Evolutionary conservation across 64 coral and sea anemone genomes (phyloP), one percentile per base, ranked within the genome.

Genomic region (Montipora foliosa): DNA sequence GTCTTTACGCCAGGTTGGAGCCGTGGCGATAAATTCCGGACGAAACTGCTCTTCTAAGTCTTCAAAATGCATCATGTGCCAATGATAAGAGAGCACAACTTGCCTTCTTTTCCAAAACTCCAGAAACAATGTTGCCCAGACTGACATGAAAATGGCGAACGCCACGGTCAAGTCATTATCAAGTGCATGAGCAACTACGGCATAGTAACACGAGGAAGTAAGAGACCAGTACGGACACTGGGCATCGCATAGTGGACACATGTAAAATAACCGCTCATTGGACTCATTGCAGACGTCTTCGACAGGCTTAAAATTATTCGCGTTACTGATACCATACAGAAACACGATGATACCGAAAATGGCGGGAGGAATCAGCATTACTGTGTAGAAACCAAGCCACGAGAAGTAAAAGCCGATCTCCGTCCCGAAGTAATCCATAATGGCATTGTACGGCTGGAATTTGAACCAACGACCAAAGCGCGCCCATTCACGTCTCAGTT

Each of bases 41-140:
- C 98, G 98, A 53, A 93, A 90, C 64, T 96, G 95, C 69, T 99
- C 98, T 79, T 99, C 95, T 37, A 75, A 37, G 15, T 96, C 95
- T 79, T 96, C 92, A 78, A 90, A 94, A 68, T 96, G 95, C 91
- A 94, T 96, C 88, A 99, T 96, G 53, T 99, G 92, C 98, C 98
- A 99, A 25, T 92, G 88, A 15, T 96, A 99, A n/a, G 98, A 93
- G 10, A 99, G 92, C 8, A 96, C 89, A 58, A 95, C 98, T 87
- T 99, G 95, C 24, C 88, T 92, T 3, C 98, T 89, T 71, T 99
- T 99, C 98, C 98, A 99, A 76, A 96, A 99, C 46, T 99, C 98
- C 25, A 99, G 78, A 78, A 99, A 99, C 22, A 99, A 49, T 1
- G 98, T 99, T 13, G 98, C 98, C 98, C 98, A 99, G 44, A 99